Conservation (phyloP, 2,797 vertebrate species). For the Emydoidea blandingii region DNA sequence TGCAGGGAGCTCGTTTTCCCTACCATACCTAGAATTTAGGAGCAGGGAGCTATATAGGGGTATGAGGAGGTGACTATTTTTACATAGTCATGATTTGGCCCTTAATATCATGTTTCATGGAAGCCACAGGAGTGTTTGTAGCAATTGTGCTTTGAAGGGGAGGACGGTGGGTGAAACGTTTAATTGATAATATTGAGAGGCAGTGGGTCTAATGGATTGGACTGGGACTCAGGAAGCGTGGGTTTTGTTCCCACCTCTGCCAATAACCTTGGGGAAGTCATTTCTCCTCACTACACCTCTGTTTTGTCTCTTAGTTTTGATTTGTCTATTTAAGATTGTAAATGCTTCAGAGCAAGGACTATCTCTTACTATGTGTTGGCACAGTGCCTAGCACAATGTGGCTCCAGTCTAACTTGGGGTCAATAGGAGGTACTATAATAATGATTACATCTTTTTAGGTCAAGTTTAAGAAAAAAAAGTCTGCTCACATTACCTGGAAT, state of each 20-base stretch:
- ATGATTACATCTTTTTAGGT: background rate
- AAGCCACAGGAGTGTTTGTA: background rate
- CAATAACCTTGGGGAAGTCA: background rate
- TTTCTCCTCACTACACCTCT: background rate
- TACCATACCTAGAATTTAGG: background rate
- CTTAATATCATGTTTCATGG: background rate
- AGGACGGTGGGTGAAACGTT: background rate
- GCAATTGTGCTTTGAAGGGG: background rate
- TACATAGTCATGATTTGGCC: background rate
- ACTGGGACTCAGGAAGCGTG: background rate
- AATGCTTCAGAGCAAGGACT: no score
- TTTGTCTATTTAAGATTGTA: background rate
- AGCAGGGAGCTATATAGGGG: background rate
- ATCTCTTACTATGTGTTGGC: background rate
- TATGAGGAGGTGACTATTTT: background rate
- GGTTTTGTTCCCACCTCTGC: background rate
- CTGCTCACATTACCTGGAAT: background rate
- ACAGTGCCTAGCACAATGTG: background rate
- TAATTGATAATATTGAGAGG: background rate
- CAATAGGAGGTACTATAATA: background rate
- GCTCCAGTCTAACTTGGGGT: background rate
- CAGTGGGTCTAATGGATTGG: background rate
- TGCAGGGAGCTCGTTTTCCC: background rate
- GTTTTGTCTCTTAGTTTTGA: background rate
- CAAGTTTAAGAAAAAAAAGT: background rate